Evolutionary conservation across 2,797 vertebrate species (phyloP).

Genomic region (Trematomus bernacchii): DNA sequence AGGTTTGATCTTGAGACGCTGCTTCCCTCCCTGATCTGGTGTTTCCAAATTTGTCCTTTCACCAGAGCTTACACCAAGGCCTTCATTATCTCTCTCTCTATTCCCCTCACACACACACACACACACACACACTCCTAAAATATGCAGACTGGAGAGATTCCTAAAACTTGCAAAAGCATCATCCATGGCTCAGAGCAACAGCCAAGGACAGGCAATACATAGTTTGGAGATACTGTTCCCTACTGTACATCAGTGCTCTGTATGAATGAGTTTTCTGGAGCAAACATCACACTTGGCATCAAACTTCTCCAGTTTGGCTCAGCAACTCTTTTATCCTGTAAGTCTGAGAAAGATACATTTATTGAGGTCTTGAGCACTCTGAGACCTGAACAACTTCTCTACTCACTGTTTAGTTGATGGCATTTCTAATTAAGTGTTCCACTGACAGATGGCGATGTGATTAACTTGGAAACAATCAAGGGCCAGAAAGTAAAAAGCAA

Average conservation of each 20-base stretch:
- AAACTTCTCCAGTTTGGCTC: neutral
- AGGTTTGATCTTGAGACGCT: slow-evolving; percentile 50
- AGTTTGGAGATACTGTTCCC: neutral
- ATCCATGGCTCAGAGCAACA: slow-evolving; percentile 24
- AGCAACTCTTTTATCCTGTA: neutral
- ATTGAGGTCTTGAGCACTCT: neutral
- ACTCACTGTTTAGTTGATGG: neutral
- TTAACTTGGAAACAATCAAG: slow-evolving; percentile 1
- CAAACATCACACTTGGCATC: neutral
- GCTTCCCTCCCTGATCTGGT: slow-evolving; percentile 71
- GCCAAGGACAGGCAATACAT: neutral
- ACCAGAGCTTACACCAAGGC: slow-evolving; percentile 78
- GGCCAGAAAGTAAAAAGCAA: neutral
- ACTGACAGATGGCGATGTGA: slow-evolving; percentile 1
- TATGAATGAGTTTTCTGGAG: slow-evolving; percentile 1
- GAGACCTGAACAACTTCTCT: neutral
- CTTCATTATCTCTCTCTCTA: slow-evolving; percentile 77
- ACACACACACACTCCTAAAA: slow-evolving; percentile 43
- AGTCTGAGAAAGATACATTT: neutral
- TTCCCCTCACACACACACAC: slow-evolving; percentile 9
- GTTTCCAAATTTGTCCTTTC: slow-evolving; percentile 81
- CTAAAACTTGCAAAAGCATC: slow-evolving; percentile 52
- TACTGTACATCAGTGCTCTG: neutral
- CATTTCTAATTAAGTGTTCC: neutral
- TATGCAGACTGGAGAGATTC: slow-evolving; percentile 61